Evolutionary conservation across 1,140 invertebrate genomes (phyloP).

Genomic region (Anoplolepis gracilipes): DNA sequence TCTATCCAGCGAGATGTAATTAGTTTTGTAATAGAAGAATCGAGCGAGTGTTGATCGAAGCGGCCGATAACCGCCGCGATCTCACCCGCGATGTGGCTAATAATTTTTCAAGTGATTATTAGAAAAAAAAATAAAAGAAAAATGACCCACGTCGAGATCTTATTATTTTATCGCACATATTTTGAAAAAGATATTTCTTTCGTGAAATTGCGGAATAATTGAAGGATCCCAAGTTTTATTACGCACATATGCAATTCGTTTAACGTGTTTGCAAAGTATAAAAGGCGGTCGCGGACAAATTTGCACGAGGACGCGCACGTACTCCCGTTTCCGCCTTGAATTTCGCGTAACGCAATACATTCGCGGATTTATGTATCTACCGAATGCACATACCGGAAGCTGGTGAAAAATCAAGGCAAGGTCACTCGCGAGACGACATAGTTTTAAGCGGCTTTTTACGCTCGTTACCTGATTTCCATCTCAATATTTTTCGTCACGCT

Average conservation of each 20-base stretch:
- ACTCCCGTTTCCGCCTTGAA: not conserved
- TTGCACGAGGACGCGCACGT: constrained; percentile 28
- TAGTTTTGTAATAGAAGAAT: constrained; percentile 55
- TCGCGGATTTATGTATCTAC: constrained; percentile 8
- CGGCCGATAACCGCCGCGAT: not conserved
- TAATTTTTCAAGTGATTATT: not conserved
- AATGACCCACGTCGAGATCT: no score
- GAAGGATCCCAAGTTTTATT: not conserved
- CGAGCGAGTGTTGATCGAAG: constrained; percentile 19
- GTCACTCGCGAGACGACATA: constrained; percentile 20
- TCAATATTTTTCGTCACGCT: constrained; percentile 63
- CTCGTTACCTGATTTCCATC: constrained; percentile 64
- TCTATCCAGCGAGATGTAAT: constrained; percentile 56
- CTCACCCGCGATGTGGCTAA: not conserved
- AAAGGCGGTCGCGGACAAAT: constrained; percentile 18
- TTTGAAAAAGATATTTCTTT: not conserved
- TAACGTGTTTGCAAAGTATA: constrained; percentile 12
- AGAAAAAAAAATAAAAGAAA: not conserved
- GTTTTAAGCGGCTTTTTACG: constrained; percentile 46
- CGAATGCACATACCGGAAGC: not conserved
- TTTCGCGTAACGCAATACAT: constrained; percentile 5
- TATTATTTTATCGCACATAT: no score
- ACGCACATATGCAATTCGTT: not conserved
- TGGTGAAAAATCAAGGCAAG: constrained; percentile 32
- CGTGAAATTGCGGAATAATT: not conserved